A percentile compares a stretch with the other conserved stretches of the same genome.
Evolutionary conservation across 2,113 vertebrate genomes (phyloP).

Genomic region (Chascanopsetta lugubris): DNA sequence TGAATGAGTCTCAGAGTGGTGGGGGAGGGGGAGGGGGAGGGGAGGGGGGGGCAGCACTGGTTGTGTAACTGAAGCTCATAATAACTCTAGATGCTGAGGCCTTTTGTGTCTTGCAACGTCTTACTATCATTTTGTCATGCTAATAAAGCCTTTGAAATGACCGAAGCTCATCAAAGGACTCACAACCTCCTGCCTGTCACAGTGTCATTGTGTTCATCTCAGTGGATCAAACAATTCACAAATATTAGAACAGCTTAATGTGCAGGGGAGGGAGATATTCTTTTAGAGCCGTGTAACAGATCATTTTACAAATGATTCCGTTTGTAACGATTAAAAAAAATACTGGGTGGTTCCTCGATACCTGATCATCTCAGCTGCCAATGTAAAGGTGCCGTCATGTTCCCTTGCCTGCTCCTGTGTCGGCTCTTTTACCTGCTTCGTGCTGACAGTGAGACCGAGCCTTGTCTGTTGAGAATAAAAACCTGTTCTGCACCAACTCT

Average conservation of each 20-base stretch:
- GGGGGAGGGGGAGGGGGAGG: too few species aligned
- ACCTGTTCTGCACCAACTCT: too few species aligned
- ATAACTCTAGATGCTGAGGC: slow-evolving; percentile 66
- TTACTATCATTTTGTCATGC: slow-evolving; percentile 61
- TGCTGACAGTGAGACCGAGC: too few species aligned
- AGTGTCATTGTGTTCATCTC: slow-evolving; percentile 5
- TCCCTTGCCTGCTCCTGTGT: too few species aligned
- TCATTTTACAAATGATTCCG: neutral
- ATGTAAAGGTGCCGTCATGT: too few species aligned
- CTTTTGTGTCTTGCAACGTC: slow-evolving; percentile 64
- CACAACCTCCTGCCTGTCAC: slow-evolving; percentile 20
- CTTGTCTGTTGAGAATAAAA: too few species aligned
- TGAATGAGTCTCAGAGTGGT: too few species aligned
- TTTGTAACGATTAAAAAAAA: too few species aligned
- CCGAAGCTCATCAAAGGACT: slow-evolving; percentile 23
- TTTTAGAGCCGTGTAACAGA: neutral
- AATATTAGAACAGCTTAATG: neutral
- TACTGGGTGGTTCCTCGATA: too few species aligned
- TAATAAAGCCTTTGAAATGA: slow-evolving; percentile 65
- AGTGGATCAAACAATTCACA: neutral
- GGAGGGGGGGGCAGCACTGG: slow-evolving; percentile 26
- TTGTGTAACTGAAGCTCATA: slow-evolving; percentile 68
- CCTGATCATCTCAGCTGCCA: too few species aligned
- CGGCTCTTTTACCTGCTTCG: too few species aligned
- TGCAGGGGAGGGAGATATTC: neutral